Conservation (phyloP, 2,797 vertebrate species). For the Tadarida brasiliensis region DNA sequence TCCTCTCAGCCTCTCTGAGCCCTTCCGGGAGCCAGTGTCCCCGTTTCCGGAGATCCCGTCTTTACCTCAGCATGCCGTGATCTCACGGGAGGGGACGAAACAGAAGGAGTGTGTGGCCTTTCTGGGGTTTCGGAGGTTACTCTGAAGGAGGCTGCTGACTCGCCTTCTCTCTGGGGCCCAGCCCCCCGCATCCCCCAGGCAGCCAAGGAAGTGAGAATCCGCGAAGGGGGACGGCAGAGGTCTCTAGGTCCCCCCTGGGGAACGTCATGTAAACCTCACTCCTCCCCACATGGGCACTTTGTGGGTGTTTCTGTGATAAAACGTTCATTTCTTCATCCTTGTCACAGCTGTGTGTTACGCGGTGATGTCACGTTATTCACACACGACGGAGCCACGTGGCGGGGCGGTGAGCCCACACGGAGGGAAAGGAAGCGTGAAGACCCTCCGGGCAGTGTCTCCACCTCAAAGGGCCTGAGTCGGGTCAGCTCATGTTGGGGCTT, state of each 20-base stretch:
- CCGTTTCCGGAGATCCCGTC: not conserved
- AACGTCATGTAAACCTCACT: not conserved
- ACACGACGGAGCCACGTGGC: not conserved
- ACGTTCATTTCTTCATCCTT: not conserved
- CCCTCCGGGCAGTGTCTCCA: not conserved
- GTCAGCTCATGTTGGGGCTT: not conserved
- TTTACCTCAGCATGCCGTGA: not conserved
- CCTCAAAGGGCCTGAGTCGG: not conserved
- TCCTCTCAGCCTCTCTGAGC: not conserved
- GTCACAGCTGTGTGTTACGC: not conserved
- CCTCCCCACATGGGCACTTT: not conserved
- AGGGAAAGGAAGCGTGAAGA: not conserved
- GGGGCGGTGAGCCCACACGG: not conserved
- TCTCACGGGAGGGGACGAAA: too few relatives aligned
- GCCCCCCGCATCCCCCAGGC: too few relatives aligned
- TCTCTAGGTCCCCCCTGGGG: not conserved
- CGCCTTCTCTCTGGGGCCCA: too few relatives aligned
- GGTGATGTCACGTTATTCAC: not conserved
- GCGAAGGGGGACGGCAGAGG: too few relatives aligned
- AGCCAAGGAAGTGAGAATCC: not conserved
- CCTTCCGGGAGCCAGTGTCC: not conserved
- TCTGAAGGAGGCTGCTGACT: not conserved
- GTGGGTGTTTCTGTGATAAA: not conserved
- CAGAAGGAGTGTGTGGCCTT: not conserved
- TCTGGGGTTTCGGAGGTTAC: not conserved